A percentile compares a stretch with the other conserved stretches of the same genome.
These are phyloP conservation scores for Crotalus helleri DNA, from an alignment of 2,113 vertebrate species.

Conservation along the genomic window DNA sequence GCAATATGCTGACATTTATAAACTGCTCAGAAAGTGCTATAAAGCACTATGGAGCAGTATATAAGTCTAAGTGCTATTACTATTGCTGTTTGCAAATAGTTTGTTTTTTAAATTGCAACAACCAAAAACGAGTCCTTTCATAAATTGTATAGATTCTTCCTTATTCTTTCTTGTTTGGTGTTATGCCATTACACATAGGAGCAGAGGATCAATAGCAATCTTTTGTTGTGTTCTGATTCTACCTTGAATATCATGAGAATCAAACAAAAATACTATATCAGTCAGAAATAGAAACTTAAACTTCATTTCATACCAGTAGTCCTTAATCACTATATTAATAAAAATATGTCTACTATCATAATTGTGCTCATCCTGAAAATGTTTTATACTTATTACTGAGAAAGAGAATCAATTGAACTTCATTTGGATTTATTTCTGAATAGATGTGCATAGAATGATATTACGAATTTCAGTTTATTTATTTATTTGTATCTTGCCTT, in stretches of 20 bases:
- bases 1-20: too few species aligned
- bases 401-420: not conserved
- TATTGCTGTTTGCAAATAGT: not conserved
- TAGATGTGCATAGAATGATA: not conserved
- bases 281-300: not conserved
- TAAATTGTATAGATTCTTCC: not conserved
- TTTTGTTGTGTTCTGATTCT: not conserved
- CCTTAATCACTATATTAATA: not conserved
- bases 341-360: not conserved
- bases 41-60: too few species aligned
- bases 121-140: not conserved
- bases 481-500: too few species aligned
- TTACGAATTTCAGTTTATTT: not conserved
- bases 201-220: not conserved
- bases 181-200: not conserved
- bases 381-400: not conserved
- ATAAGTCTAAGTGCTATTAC: too few species aligned
- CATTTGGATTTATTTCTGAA: not conserved
- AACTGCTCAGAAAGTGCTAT: too few species aligned
- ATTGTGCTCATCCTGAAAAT: not conserved
- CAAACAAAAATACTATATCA: not conserved
- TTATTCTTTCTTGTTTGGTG: not conserved
- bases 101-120: not conserved
- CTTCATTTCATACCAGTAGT: not conserved
- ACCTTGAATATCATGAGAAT: not conserved